Conservation (phyloP, 2,888 invertebrate species). For the Rhodophaea formosa region DNA sequence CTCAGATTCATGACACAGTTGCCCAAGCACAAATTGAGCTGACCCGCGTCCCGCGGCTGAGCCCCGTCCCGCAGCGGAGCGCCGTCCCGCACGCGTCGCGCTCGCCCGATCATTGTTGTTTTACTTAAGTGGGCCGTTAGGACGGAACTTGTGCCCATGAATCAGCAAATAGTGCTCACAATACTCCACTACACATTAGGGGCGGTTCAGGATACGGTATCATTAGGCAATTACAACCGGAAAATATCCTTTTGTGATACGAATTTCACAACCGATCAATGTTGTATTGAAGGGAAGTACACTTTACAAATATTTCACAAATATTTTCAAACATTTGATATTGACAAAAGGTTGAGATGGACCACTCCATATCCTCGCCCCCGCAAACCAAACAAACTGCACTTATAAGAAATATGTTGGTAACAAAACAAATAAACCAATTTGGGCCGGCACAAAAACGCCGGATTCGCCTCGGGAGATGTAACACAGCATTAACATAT, state of each 20-base stretch:
- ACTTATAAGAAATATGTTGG: slow-evolving; percentile 64
- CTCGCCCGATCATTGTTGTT: slow-evolving; percentile 42
- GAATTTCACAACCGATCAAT: slow-evolving; percentile 32
- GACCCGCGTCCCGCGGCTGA: too few relatives aligned
- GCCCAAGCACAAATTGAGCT: slow-evolving; percentile 38
- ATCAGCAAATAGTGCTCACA: slow-evolving; percentile 43
- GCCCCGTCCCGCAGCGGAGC: neutral
- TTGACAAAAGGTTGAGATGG: slow-evolving; percentile 41
- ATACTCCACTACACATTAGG: slow-evolving; percentile 41
- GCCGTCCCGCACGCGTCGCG: slow-evolving; percentile 22
- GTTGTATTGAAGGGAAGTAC: slow-evolving; percentile 31
- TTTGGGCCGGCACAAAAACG: slow-evolving; percentile 67
- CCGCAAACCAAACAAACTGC: slow-evolving; percentile 68
- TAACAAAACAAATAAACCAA: slow-evolving; percentile 79
- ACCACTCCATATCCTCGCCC: slow-evolving; percentile 52
- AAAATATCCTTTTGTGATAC: slow-evolving; percentile 35
- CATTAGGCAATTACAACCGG: slow-evolving; percentile 36
- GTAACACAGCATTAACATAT: slow-evolving; percentile 73
- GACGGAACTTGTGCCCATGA: slow-evolving; percentile 41
- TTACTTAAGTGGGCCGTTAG: slow-evolving; percentile 45
- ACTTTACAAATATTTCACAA: slow-evolving; percentile 29
- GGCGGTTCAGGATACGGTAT: slow-evolving; percentile 43
- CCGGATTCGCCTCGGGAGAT: slow-evolving; percentile 54
- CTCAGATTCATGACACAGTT: slow-evolving; percentile 25
- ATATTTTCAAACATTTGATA: slow-evolving; percentile 33